Evolutionary conservation across 2,888 invertebrate genomes (phyloP).

Genomic region (Chloromyia formosa): DNA sequence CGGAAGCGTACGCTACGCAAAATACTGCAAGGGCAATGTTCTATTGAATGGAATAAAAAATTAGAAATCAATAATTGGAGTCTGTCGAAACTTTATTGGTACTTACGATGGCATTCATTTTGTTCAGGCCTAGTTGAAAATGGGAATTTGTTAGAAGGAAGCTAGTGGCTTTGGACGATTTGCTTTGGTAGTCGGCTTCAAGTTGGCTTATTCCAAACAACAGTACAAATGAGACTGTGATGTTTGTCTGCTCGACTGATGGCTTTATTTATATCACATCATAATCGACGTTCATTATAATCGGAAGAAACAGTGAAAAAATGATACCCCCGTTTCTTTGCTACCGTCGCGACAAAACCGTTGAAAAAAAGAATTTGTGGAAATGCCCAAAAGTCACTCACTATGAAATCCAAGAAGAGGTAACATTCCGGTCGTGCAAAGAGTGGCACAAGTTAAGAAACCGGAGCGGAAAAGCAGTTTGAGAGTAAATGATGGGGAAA

Average conservation of each 20-base stretch:
- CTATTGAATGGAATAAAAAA: conserved; percentile 32
- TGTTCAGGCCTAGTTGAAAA: conserved; percentile 47
- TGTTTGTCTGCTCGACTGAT: conserved; percentile 39
- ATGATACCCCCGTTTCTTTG: background rate
- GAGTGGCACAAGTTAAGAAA: background rate
- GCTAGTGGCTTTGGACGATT: conserved; percentile 32
- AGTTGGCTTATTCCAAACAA: conserved; percentile 23
- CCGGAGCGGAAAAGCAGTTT: background rate
- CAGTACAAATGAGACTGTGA: conserved; percentile 38
- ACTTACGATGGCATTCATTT: conserved; percentile 50
- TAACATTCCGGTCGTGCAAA: background rate
- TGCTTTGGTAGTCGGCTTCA: background rate
- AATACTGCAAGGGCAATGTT: conserved; percentile 43
- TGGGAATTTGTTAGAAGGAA: conserved; percentile 13
- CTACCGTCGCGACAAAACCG: conserved; percentile 17
- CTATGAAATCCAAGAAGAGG: background rate
- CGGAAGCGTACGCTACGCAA: conserved; percentile 37
- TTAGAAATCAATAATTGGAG: conserved; percentile 3
- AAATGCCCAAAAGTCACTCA: conserved; percentile 23
- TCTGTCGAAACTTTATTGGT: background rate
- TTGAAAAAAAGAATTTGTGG: conserved; percentile 1
- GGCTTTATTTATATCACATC: conserved; percentile 47
- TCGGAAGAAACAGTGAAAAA: conserved; percentile 11
- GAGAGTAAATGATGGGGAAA: conserved; percentile 41
- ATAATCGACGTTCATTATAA: conserved; percentile 30